Evolutionary conservation across 1,140 invertebrate genomes (phyloP), one percentile per base, ranked within the genome.

Genomic region (Potamilus streckersoni): DNA sequence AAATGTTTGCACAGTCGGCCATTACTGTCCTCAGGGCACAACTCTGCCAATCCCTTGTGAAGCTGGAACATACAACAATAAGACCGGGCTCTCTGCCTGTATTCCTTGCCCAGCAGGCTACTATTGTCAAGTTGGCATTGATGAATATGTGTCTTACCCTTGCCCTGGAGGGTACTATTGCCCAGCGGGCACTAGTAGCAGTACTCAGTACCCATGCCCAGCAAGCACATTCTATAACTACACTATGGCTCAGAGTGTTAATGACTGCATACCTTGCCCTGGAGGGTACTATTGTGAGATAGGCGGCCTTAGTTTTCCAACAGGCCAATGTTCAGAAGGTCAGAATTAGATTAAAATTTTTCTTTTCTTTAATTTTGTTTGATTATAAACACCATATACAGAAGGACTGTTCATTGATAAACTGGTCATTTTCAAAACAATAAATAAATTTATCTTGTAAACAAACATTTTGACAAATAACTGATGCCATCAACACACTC

Each of bases 131-230:
- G 78, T 82, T 17, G 81, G 82, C 65, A 74, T 85, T 1, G 74
- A 79, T 3, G 82, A 82, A 20, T 88, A 81, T 67, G 38, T 71
- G n/a, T 69, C 65, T 23, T 74, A 76, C 11, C 80, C 83, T 0
- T 88, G 87, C 71, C 84, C 86, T 14, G 64, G 79, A 31, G 87
- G 87, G 23, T 78, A 88, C 73, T 88, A 87, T 76, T 88, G 87
- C 70, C 87, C 85, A 58, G 73, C 77, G 17, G 83, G 81, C 14
- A 88, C 86, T 15, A 59, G 23, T 56, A 68, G 64, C 20, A 69
- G 82, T 27, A 79, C 82, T 19, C 79, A 85, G 77, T 83, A 75
- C 76, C 84, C 85, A 20, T 88, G 87, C 74, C 86, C 87, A 16
- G 80, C 82, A 16, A 81, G 84, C 56, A 86, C 87, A 38, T 88